Percentiles rank a stretch among this genome's conserved stretches.
Evolutionary conservation across 1,140 invertebrate species (phyloP).

Genomic region (Bombus terrestris): DNA sequence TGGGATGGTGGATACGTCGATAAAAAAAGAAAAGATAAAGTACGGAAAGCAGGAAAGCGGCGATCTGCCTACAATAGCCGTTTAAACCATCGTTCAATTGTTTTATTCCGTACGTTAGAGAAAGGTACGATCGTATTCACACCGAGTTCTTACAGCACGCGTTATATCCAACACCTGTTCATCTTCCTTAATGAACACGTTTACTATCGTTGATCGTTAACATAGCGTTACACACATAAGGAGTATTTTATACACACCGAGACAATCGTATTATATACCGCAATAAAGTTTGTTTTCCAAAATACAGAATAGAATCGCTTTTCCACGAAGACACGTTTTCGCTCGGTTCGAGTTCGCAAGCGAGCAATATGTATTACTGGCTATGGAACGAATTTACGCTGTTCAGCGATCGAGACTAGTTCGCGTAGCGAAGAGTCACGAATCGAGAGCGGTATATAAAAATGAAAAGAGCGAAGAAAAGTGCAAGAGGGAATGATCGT

Average conservation of each 20-base stretch:
- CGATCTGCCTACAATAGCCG: background rate
- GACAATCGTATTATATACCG: background rate
- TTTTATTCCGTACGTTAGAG: no score
- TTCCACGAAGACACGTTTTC: no score
- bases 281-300: slow-evolving; percentile 27
- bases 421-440: background rate
- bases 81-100: background rate
- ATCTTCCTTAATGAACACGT: background rate
- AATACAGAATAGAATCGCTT: background rate
- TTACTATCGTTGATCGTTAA: background rate
- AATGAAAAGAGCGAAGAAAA: background rate
- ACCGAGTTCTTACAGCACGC: background rate
- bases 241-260: slow-evolving; percentile 6
- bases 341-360: no score
- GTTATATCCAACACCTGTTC: background rate
- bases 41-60: no score
- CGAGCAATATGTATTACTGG: background rate
- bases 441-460: background rate
- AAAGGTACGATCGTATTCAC: background rate
- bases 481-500: slow-evolving; percentile 24
- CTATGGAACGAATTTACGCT: background rate
- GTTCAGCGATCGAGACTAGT: background rate
- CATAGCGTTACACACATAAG: background rate
- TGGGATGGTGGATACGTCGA: slow-evolving; percentile 18
- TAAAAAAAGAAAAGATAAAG: background rate